Percentiles rank a stretch among this genome's conserved stretches.
Evolutionary conservation across 2,113 vertebrate genomes (phyloP).

Genomic region (Eolophus roseicapilla): DNA sequence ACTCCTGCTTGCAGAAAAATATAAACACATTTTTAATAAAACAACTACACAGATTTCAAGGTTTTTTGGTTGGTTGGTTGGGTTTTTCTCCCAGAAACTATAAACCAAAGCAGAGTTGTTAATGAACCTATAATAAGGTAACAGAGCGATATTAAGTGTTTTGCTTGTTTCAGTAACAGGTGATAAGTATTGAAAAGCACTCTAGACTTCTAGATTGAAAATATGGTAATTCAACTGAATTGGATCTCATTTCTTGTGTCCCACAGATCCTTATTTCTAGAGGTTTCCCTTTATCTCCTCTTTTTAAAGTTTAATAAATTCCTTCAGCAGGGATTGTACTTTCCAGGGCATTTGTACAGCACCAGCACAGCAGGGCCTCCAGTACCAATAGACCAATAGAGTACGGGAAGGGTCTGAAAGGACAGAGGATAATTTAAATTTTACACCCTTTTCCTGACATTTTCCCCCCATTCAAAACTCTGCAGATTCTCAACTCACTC

Average conservation of each 20-base stretch:
- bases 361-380: neutral
- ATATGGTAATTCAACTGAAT: neutral
- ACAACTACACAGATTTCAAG: neutral
- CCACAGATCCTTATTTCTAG: neutral
- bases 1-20: neutral
- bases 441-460: neutral
- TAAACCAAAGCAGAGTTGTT: neutral
- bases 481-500: neutral
- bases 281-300: neutral
- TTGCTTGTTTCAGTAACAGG: neutral
- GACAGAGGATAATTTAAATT: neutral
- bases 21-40: neutral
- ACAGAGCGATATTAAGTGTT: neutral
- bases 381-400: neutral
- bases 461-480: neutral
- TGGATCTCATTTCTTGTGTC: neutral
- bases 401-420: neutral
- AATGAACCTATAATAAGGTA: neutral
- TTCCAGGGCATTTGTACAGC: neutral
- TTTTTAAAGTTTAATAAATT: neutral
- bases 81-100: fast-evolving
- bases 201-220: neutral
- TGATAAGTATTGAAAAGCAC: neutral
- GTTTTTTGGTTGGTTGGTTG: too few relatives aligned
- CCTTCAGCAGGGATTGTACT: neutral